Evolutionary conservation across 2,888 invertebrate genomes (phyloP).

Genomic region (Isotomurus palustris): DNA sequence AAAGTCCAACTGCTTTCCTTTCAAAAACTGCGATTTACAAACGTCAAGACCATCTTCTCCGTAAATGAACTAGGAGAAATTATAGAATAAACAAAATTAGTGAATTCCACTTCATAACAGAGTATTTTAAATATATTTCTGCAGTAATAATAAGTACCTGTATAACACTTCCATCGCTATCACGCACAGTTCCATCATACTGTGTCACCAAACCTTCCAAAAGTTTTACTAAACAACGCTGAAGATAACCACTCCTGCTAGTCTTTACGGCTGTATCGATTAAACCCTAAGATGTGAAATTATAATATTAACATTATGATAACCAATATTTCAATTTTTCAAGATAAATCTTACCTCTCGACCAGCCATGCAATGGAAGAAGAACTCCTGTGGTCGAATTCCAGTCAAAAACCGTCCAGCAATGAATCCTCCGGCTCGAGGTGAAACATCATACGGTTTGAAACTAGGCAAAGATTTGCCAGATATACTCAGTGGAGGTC

Average conservation of each 20-base stretch:
- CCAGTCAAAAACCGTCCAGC: conserved; percentile 96
- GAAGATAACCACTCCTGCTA: conserved; percentile 94
- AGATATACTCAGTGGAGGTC: conserved; percentile 91
- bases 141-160: conserved; percentile 58
- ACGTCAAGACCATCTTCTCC: conserved; percentile 94
- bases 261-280: conserved; percentile 99
- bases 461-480: conserved; percentile 92
- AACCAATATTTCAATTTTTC: not conserved
- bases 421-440: conserved; percentile 93
- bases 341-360: conserved; percentile 69
- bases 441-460: conserved; percentile 75
- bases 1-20: conserved; percentile 68
- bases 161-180: conserved; percentile 86
- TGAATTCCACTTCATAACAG: not conserved
- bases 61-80: conserved; percentile 65
- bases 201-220: conserved; percentile 88
- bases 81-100: not conserved
- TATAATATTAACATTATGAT: not conserved
- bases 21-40: conserved; percentile 77
- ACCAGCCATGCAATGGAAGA: conserved; percentile 99
- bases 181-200: conserved; percentile 93
- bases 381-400: conserved; percentile 96
- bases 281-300: conserved; percentile 75
- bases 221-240: conserved; percentile 95
- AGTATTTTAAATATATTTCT: no score